Percentiles rank a stretch among this genome's conserved stretches.
Conservation (phyloP, 2,888 invertebrate genomes). For the Aphidoletes aphidimyza region DNA sequence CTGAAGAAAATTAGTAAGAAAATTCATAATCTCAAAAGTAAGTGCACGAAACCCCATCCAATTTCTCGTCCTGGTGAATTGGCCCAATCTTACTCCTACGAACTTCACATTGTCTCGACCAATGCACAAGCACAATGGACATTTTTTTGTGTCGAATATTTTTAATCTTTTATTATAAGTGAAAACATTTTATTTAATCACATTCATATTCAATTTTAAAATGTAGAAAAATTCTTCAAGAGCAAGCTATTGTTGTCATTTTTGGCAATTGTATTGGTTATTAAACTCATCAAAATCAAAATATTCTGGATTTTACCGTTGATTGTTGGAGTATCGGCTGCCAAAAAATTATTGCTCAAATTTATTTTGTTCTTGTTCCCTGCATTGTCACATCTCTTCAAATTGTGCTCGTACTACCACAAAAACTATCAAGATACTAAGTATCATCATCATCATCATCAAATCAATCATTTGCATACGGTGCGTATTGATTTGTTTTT, state of each 20-base stretch:
- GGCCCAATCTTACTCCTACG: neutral
- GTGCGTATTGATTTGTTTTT: slow-evolving; percentile 65
- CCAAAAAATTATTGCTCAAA: slow-evolving; percentile 85
- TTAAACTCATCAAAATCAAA: slow-evolving; percentile 83
- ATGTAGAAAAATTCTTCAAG: slow-evolving; percentile 79
- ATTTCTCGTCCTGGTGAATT: too few relatives aligned
- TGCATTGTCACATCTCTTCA: slow-evolving; percentile 83
- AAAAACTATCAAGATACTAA: slow-evolving; percentile 78
- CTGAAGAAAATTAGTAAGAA: slow-evolving; percentile 73
- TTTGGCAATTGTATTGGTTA: slow-evolving; percentile 78
- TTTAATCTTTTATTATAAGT: neutral
- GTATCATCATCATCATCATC: slow-evolving; percentile 84
- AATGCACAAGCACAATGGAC: neutral
- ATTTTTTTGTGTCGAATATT: neutral
- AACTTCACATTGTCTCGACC: neutral
- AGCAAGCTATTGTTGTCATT: slow-evolving; percentile 80
- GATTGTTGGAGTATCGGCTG: slow-evolving; percentile 81
- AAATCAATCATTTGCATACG: slow-evolving; percentile 81
- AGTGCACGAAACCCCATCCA: slow-evolving; percentile 19
- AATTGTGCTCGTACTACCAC: slow-evolving; percentile 85
- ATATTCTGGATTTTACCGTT: slow-evolving; percentile 82
- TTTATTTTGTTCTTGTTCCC: slow-evolving; percentile 84
- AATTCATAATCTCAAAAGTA: slow-evolving; percentile 37
- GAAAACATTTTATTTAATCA: slow-evolving; percentile 58
- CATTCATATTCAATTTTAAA: too few relatives aligned